Evolutionary conservation across 30 jellyfish, hydroid and myxozoan genomes (phyloP).

Genomic region (Hydractinia echinata): DNA sequence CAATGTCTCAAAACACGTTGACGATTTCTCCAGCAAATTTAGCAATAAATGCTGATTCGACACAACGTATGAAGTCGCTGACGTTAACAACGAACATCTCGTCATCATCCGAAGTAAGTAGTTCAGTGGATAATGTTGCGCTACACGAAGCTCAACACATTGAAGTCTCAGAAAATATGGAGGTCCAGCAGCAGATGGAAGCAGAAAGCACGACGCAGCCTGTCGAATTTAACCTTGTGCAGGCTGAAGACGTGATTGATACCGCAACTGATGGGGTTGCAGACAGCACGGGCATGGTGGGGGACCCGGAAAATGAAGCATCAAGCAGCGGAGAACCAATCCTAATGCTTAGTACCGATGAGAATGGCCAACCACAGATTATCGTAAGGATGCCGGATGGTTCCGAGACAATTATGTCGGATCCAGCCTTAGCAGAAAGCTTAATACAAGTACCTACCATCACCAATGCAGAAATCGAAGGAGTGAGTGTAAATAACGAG

Average conservation of each 20-base stretch:
- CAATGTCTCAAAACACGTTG: conserved; percentile 40
- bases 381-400: conserved; percentile 52
- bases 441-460: conserved; percentile 42
- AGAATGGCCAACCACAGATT: conserved; percentile 44
- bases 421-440: conserved; percentile 47
- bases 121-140: conserved; percentile 29
- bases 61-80: conserved; percentile 18
- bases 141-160: conserved; percentile 2
- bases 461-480: conserved; percentile 38
- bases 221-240: conserved; percentile 11
- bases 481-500: conserved; percentile 17
- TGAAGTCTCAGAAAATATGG: background rate
- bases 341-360: conserved; percentile 38
- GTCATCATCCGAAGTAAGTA: conserved; percentile 40
- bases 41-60: conserved; percentile 31
- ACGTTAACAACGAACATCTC: background rate
- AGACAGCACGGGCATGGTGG: conserved; percentile 37
- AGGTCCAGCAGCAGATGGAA: conserved; percentile 23
- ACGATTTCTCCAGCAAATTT: conserved; percentile 26
- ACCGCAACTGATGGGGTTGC: conserved; percentile 30
- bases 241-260: background rate
- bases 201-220: conserved; percentile 40
- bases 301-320: conserved; percentile 27
- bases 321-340: conserved; percentile 45
- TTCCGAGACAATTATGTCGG: conserved; percentile 47